phyloP scores from a whole-genome alignment of 2,888 invertebrate genomes.

The Melanostoma mellinum region DNA sequence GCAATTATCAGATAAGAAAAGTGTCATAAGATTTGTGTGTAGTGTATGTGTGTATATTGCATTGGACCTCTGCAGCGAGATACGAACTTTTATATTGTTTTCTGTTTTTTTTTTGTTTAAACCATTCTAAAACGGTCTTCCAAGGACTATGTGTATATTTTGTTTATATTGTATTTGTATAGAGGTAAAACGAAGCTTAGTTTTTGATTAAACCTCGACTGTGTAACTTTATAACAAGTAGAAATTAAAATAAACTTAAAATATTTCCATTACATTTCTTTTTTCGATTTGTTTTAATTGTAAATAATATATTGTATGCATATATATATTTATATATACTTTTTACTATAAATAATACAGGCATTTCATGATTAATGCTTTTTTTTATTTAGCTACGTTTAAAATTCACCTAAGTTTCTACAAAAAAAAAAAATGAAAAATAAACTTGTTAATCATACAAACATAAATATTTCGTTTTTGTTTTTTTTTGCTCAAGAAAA shows the following conservation, averaged over 20 bases:
- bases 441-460: constrained; percentile 67
- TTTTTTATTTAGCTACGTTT: constrained; percentile 61
- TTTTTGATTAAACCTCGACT: constrained; percentile 44
- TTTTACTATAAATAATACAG: constrained; percentile 68
- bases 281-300: constrained; percentile 30
- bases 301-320: constrained; percentile 57
- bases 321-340: constrained; percentile 44
- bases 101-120: neutral
- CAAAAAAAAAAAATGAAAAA: constrained; percentile 38
- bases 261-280: constrained; percentile 30
- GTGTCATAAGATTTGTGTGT: constrained; percentile 7
- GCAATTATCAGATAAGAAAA: constrained; percentile 17
- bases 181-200: constrained; percentile 21
- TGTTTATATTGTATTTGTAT: constrained; percentile 1
- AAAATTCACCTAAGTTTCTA: constrained; percentile 60
- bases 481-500: constrained; percentile 23
- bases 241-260: constrained; percentile 40
- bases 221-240: constrained; percentile 65
- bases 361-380: constrained; percentile 49
- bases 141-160: neutral
- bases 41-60: constrained; percentile 45
- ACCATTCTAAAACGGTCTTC: constrained; percentile 9
- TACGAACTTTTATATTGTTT: neutral
- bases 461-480: constrained; percentile 48
- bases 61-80: constrained; percentile 48